phyloP scores from a whole-genome alignment of 2,888 invertebrate genomes.

The Epiblema foenella region DNA sequence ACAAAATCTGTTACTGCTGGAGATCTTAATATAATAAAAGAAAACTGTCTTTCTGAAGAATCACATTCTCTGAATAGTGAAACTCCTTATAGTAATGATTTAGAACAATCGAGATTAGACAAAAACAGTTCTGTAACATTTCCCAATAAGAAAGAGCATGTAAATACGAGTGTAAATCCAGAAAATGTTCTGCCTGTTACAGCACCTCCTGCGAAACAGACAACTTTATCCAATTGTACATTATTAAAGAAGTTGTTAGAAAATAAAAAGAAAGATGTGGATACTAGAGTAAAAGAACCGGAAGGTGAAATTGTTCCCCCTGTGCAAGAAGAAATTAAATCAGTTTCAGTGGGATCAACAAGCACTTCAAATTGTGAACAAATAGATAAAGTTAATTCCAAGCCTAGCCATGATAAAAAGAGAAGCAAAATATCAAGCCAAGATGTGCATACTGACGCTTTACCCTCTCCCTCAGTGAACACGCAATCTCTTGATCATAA shows the following conservation, averaged over 20 bases:
- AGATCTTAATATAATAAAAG: constrained; percentile 24
- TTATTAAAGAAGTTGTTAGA: constrained; percentile 76
- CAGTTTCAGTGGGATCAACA: constrained; percentile 46
- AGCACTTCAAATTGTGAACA: constrained; percentile 53
- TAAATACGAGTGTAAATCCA: constrained; percentile 29
- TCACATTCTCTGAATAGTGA: constrained; percentile 32
- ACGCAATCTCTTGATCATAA: constrained; percentile 59
- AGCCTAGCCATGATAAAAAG: constrained; percentile 51
- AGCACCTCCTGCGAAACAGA: constrained; percentile 52
- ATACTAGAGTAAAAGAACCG: constrained; percentile 57
- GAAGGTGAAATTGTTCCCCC: constrained; percentile 55
- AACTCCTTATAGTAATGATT: constrained; percentile 26
- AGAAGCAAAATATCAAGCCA: constrained; percentile 50
- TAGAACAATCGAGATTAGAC: constrained; percentile 16
- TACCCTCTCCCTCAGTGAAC: constrained; percentile 45
- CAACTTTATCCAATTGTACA: constrained; percentile 70
- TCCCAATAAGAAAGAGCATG: constrained; percentile 27
- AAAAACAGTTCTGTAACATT: constrained; percentile 20
- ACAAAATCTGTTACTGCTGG: background rate
- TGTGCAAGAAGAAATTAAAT: constrained; percentile 51
- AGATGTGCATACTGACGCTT: constrained; percentile 56
- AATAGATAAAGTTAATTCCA: constrained; percentile 51
- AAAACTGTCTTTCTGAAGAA: constrained; percentile 33
- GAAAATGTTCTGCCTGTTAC: constrained; percentile 45
- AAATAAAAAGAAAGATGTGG: constrained; percentile 66